Evolutionary conservation across 1,140 invertebrate species (phyloP), one percentile per base, ranked within the genome.

Genomic region (Drosophila persimilis): DNA sequence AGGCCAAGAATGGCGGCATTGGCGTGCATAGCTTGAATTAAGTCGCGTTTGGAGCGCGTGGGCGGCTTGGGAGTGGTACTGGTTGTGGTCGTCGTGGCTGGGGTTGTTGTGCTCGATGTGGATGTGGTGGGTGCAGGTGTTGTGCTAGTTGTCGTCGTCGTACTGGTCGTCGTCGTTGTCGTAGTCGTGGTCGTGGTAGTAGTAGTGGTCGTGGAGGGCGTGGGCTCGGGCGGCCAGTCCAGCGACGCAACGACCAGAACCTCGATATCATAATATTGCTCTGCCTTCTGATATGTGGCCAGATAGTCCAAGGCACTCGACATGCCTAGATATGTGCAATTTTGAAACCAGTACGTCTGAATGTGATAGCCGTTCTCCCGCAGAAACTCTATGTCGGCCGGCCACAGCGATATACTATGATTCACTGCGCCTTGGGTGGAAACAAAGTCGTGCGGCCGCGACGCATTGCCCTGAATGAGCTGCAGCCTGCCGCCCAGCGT

Each of bases 261-360:
- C 91, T 96, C 95, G 52, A 96, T 90, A n/a, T 92, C 91, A 78
- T 95, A 93, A n/a, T 93, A 91, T 67, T 91, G 78, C 81, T 94
- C 94, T 13, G 94, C 86, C 69, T 92, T 92, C 1, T 93, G 92
- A 81, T 95, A 96, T 77, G 94, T 95, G 63, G 93, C 94, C 53
- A 90, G 80, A 64, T 95, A 94, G 22, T 92, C 90, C 31, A 94
- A 93, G 89, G 94, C 93, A 51, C 91, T 92, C 0, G 94, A 94
- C 60, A 93, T 90, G 43, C 95, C 95, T 60, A 95, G 93, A 91
- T 94, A 95, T 71, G 93, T 92, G 79, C 95, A 97, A 81, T 96
- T 94, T 46, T 96, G 92, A 80, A 96, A 96, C 96, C 96, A 97
- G 85, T 94, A 96, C 8, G 94, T 95, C 17, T 93, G 90, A 13